Evolutionary conservation across 92 coral and sea anemone species (phyloP).

Genomic region (Phenganax stokvisi): DNA sequence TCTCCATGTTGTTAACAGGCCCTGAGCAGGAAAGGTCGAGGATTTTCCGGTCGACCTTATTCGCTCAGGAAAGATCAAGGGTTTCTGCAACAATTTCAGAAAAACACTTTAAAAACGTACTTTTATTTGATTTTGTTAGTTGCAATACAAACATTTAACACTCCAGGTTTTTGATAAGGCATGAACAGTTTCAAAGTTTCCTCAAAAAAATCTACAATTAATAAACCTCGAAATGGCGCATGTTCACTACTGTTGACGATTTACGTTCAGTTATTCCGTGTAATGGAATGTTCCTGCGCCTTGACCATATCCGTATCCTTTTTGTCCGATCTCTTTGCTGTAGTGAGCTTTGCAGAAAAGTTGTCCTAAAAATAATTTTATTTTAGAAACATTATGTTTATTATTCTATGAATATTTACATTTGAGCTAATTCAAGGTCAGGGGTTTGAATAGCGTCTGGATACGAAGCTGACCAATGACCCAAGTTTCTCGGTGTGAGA

Average conservation of each 20-base stretch:
- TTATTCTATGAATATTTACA: neutral
- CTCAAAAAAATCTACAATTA: slow-evolving; percentile 6
- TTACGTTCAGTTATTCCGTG: slow-evolving; percentile 27
- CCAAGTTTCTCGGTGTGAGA: too few species aligned
- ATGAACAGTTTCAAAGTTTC: slow-evolving; percentile 1
- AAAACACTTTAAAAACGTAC: neutral
- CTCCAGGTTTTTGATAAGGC: slow-evolving; percentile 3
- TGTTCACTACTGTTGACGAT: neutral
- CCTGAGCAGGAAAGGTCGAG: too few species aligned
- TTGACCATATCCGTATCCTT: slow-evolving; percentile 28
- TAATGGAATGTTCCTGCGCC: slow-evolving; percentile 43
- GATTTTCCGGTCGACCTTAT: too few species aligned
- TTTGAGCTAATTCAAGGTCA: neutral
- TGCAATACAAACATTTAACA: slow-evolving; percentile 10
- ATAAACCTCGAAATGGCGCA: slow-evolving; percentile 13
- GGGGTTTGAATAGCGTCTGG: too few species aligned
- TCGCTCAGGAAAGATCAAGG: too few species aligned
- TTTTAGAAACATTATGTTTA: neutral
- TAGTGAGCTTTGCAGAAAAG: slow-evolving; percentile 33
- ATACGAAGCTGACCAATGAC: too few species aligned
- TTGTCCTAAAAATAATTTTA: slow-evolving; percentile 4
- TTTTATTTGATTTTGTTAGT: slow-evolving; percentile 11
- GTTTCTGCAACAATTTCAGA: neutral
- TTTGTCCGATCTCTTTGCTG: neutral
- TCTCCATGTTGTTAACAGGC: too few species aligned